Evolutionary conservation across 2,888 invertebrate genomes (phyloP), one percentile per base, ranked within the genome.

Genomic region (Biston betularia): DNA sequence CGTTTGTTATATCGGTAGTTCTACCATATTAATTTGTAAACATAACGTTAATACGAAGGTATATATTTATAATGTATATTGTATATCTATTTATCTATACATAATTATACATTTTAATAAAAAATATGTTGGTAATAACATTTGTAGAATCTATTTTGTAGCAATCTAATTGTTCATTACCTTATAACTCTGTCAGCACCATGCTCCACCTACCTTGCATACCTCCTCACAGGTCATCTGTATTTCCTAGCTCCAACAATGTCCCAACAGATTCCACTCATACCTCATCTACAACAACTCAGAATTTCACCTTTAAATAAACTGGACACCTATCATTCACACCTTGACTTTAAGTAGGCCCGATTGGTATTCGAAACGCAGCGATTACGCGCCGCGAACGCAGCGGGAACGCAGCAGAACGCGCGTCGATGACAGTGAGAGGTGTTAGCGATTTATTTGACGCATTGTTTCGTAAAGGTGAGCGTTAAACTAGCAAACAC

Each of bases 401-500:
- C 78, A 59, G 65, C 75, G 73, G 65, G 75, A 70, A 77, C 79
- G 79, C 79, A 66, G 63, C 56, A 55, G 57, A 60, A 63, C 68
- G 71, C 75, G 76, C 77, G 76, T 70, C 81, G 86, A 81, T 83
- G 87, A 87, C 88, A 87, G 83, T 75, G 58, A 75, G 75, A 83
- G 80, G 81, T 83, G 84, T 75, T 78, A 82, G 74, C 84, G 83
- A 88, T 87, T 90, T 89, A 89, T 89, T 89, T 74, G 82, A 79
- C 75, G 78, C 77, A 88, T 89, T 85, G 85, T 86, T 87, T 79
- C 73, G 74, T 74, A 89, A 90, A 90, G 89, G 90, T 90, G 89
- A 90, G 75, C 76, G 75, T 81, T 85, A 82, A 79, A 79, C 81
- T 79, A 76, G 77, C 44, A 54, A 45, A n/a, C 7, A 69, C 64